A percentile compares a stretch with the other conserved stretches of the same genome.
These are phyloP conservation scores for Pyralis farinalis DNA, from an alignment of 2,888 invertebrate genomes.

Conservation along the genomic window DNA sequence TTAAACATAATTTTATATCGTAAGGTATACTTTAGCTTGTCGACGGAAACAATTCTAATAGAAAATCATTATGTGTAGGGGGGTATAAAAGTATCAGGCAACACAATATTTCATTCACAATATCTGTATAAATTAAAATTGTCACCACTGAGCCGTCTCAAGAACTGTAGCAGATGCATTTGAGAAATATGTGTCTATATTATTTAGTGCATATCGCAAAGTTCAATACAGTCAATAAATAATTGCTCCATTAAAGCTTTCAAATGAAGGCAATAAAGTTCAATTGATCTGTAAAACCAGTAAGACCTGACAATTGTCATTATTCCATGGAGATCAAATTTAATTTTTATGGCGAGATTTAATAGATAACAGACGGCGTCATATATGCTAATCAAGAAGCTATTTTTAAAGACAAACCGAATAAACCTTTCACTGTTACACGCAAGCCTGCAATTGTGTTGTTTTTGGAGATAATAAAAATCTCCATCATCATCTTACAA, in stretches of 20 bases:
- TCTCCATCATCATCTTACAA: too few relatives aligned
- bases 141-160: too few relatives aligned
- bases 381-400: too few relatives aligned
- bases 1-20: conserved; percentile 36
- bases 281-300: conserved; percentile 10
- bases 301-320: conserved; percentile 8
- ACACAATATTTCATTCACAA: too few relatives aligned
- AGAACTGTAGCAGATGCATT: too few relatives aligned
- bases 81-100: too few relatives aligned
- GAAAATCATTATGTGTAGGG: neutral
- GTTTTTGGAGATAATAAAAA: too few relatives aligned
- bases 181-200: too few relatives aligned
- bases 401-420: too few relatives aligned
- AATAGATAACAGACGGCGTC: neutral
- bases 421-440: too few relatives aligned
- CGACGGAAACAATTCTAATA: conserved; percentile 18
- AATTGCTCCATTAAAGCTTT: conserved; percentile 5
- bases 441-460: too few relatives aligned
- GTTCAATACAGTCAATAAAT: conserved; percentile 11
- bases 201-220: conserved; percentile 17
- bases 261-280: conserved; percentile 11
- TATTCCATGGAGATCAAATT: conserved; percentile 2
- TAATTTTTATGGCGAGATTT: neutral
- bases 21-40: conserved; percentile 38
- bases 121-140: too few relatives aligned